A percentile compares a stretch with the other conserved stretches of the same genome.
Conservation (phyloP, 2,888 invertebrate species). For the Petrolisthes cinctipes region DNA sequence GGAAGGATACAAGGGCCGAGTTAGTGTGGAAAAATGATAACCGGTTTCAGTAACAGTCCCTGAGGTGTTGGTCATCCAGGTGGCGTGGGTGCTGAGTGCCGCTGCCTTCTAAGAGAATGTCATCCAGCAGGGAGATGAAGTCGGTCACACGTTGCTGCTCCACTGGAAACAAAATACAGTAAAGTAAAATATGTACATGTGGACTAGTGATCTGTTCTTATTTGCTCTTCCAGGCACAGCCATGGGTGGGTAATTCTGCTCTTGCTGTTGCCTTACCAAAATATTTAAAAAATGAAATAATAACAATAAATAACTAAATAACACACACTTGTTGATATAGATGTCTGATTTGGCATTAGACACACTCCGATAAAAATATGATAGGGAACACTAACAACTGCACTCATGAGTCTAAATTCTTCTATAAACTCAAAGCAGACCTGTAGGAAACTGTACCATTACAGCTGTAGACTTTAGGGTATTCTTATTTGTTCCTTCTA, state of each 20-base stretch:
- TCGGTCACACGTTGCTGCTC: conserved; percentile 12
- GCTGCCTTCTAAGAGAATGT: conserved; percentile 48
- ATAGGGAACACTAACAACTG: no score
- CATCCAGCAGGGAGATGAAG: conserved; percentile 46
- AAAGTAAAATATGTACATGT: no score
- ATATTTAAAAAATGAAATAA: neutral
- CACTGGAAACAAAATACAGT: conserved; percentile 13
- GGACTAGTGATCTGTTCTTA: neutral
- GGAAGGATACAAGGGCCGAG: neutral
- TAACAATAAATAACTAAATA: neutral
- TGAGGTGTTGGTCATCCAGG: conserved; percentile 37
- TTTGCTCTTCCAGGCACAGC: neutral
- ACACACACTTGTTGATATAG: no score
- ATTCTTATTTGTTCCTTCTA: neutral
- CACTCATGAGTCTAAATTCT: no score
- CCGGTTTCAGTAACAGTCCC: conserved; percentile 40
- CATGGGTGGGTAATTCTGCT: neutral
- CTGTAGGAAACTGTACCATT: no score
- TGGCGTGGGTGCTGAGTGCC: conserved; percentile 27
- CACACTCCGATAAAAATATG: no score
- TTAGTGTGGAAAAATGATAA: neutral
- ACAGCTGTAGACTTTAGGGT: no score
- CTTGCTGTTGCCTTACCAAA: neutral
- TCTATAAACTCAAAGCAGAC: no score
- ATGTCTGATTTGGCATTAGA: no score